These are phyloP conservation scores for Leptinotarsa tumamoca DNA, from an alignment of 2,888 invertebrate genomes.

Conservation along the genomic window DNA sequence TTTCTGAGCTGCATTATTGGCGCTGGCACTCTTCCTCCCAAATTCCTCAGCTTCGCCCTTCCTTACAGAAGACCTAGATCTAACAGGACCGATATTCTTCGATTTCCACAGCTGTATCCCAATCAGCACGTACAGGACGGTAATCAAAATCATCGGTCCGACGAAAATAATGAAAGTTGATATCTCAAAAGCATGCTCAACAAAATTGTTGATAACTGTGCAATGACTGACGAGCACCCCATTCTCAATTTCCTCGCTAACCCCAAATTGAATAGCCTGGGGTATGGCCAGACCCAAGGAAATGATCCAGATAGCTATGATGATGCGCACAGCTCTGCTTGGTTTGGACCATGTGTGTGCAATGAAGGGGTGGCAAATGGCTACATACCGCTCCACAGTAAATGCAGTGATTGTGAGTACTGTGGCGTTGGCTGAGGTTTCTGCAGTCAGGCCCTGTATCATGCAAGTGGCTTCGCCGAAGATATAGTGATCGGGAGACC, in stretches of 20 bases:
- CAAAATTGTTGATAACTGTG: conserved; percentile 64
- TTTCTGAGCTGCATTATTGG: conserved; percentile 64
- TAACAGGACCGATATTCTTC: conserved; percentile 42
- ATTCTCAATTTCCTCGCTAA: conserved; percentile 43
- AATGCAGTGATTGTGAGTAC: conserved; percentile 85
- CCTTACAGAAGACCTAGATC: conserved; percentile 18
- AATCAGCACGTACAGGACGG: conserved; percentile 83
- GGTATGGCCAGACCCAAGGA: conserved; percentile 81
- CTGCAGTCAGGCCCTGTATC: conserved; percentile 80
- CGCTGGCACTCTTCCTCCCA: conserved; percentile 40
- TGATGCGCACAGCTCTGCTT: conserved; percentile 84
- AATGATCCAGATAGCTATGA: conserved; percentile 81
- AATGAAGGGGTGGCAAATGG: conserved; percentile 75
- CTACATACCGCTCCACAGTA: conserved; percentile 77
- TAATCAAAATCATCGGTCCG: conserved; percentile 87
- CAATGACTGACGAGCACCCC: conserved; percentile 51
- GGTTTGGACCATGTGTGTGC: conserved; percentile 89
- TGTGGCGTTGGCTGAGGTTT: conserved; percentile 84
- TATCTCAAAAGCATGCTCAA: conserved; percentile 81
- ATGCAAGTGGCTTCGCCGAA: conserved; percentile 86
- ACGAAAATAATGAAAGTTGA: conserved; percentile 87
- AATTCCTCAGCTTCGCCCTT: conserved; percentile 34
- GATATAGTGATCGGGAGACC: conserved; percentile 82
- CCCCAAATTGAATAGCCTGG: conserved; percentile 70
- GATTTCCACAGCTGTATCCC: conserved; percentile 79